A percentile compares a stretch with the other conserved stretches of the same genome.
Conservation (phyloP, 1,140 invertebrate genomes). For the Tribolium madens region DNA sequence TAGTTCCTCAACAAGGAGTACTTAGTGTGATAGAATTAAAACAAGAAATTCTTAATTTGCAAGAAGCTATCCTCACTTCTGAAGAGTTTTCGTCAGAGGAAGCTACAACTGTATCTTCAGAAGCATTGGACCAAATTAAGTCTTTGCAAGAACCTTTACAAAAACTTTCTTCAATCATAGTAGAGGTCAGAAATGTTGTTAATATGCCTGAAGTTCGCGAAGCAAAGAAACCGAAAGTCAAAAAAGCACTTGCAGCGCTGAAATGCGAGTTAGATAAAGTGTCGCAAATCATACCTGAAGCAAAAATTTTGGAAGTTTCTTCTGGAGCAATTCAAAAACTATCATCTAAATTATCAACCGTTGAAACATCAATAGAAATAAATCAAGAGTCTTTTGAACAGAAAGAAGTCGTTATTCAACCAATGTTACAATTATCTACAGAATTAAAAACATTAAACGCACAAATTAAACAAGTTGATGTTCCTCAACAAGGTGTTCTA, state of each 20-base stretch:
- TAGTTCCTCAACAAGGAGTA: constrained; percentile 17
- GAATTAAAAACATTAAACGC: constrained; percentile 1
- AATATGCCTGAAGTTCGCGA: constrained; percentile 35
- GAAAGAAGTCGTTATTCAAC: not conserved
- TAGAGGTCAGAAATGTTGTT: constrained; percentile 23
- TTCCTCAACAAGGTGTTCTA: constrained; percentile 23
- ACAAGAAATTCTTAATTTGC: constrained; percentile 10
- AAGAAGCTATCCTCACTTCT: constrained; percentile 9
- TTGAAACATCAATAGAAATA: constrained; percentile 7
- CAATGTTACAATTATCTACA: not conserved
- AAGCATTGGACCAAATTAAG: not conserved
- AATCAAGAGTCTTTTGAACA: not conserved
- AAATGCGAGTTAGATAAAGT: constrained; percentile 39
- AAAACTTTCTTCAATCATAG: constrained; percentile 36
- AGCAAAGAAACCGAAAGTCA: constrained; percentile 13
- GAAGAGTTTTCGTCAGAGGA: constrained; percentile 15
- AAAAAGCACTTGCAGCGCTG: constrained; percentile 9
- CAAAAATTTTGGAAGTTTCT: not conserved
- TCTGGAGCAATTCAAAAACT: constrained; percentile 16
- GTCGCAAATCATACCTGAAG: constrained; percentile 8
- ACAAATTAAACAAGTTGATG: not conserved
- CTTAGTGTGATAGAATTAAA: not conserved
- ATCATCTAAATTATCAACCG: not conserved
- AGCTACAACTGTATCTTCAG: not conserved
- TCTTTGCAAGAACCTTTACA: constrained; percentile 42